Percentiles rank a stretch among this genome's conserved stretches.
These are phyloP conservation scores for Cryptus armator DNA, from an alignment of 2,888 invertebrate genomes.

Conservation along the genomic window DNA sequence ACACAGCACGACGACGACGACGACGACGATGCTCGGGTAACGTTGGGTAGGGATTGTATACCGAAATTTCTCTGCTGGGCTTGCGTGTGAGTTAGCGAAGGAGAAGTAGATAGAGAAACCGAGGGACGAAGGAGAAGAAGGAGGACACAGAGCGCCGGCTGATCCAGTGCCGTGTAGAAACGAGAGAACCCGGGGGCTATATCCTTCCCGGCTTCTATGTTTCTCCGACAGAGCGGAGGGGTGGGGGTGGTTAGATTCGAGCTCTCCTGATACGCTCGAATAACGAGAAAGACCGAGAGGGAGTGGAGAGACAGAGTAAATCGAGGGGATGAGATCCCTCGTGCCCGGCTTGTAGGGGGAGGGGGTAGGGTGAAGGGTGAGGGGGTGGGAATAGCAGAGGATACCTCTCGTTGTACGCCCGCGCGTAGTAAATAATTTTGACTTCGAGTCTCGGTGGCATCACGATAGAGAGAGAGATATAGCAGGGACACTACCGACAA, in stretches of 20 bases:
- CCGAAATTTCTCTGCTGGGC: conserved; percentile 13
- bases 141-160: conserved; percentile 51
- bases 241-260: conserved; percentile 34
- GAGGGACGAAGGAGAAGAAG: conserved; percentile 27
- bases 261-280: conserved; percentile 45
- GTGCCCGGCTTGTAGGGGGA: conserved; percentile 21
- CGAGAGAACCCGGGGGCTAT: conserved; percentile 58
- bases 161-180: conserved; percentile 64
- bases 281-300: neutral
- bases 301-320: conserved; percentile 24
- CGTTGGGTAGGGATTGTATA: conserved; percentile 21
- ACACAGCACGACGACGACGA: neutral
- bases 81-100: conserved; percentile 37
- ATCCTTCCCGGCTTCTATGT: conserved; percentile 57
- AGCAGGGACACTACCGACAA: conserved; percentile 54
- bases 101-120: conserved; percentile 22
- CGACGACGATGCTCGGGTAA: conserved; percentile 33
- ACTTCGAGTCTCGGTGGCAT: conserved; percentile 55
- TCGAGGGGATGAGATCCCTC: conserved; percentile 38
- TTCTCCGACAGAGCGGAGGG: conserved; percentile 47
- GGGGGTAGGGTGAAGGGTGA: neutral
- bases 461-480: conserved; percentile 36
- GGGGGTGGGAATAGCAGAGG: conserved; percentile 54
- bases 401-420: conserved; percentile 48
- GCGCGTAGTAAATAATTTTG: conserved; percentile 66